phyloP scores from a whole-genome alignment of 2,113 vertebrate genomes.

The Bubo bubo region DNA sequence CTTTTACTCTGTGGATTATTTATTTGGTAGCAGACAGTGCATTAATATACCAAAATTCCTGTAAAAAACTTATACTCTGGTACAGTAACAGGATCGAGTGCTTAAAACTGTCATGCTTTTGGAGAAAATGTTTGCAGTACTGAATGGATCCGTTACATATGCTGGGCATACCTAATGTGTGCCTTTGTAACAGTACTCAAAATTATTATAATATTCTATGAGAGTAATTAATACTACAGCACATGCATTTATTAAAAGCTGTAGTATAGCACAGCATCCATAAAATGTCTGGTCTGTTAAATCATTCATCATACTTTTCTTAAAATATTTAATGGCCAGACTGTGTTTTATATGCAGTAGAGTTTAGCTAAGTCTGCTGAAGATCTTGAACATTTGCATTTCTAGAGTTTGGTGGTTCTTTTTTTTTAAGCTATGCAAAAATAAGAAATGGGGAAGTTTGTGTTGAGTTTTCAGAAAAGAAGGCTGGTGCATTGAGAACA shows the following conservation, averaged over 20 bases:
- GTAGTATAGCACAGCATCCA: background rate
- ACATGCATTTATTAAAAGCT: background rate
- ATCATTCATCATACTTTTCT: background rate
- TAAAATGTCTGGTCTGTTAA: constrained; percentile 34
- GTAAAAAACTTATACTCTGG: background rate
- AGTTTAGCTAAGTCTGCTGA: constrained; percentile 47
- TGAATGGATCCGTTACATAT: background rate
- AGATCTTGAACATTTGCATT: constrained; percentile 47
- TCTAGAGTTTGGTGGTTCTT: constrained; percentile 55
- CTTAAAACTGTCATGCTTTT: background rate
- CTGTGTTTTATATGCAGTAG: constrained; percentile 9
- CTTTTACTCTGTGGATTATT: background rate
- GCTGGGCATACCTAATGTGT: background rate
- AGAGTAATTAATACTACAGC: background rate
- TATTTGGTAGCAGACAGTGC: background rate
- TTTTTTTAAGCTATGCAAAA: constrained; percentile 51
- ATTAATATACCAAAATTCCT: background rate
- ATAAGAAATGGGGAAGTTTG: constrained; percentile 72
- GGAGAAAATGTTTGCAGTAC: background rate
- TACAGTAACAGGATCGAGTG: background rate
- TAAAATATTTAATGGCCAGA: background rate
- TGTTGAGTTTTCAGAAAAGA: constrained; percentile 73
- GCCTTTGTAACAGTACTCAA: background rate
- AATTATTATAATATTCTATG: background rate
- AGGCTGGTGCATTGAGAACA: constrained; percentile 69